These are phyloP conservation scores for Menura novaehollandiae DNA, from an alignment of 2,113 vertebrate species.

Conservation along the genomic window DNA sequence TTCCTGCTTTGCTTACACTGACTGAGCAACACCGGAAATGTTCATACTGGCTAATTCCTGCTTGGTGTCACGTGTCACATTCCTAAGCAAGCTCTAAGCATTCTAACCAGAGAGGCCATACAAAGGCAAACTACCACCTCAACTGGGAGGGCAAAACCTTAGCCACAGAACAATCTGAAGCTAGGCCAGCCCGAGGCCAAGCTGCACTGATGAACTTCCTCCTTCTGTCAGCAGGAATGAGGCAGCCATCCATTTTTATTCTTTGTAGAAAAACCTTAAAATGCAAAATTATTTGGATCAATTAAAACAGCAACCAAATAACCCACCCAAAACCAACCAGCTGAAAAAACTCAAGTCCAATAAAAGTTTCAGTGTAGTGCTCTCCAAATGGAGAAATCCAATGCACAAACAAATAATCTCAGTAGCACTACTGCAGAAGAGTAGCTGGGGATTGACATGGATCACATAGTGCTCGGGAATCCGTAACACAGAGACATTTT, in stretches of 20 bases:
- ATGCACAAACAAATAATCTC: background rate
- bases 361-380: background rate
- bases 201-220: background rate
- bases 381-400: background rate
- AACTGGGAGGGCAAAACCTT: background rate
- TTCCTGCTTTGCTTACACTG: background rate
- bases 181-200: background rate
- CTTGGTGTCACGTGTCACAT: accelerated
- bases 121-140: background rate
- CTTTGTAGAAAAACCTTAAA: background rate
- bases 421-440: background rate
- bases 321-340: background rate
- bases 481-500: background rate
- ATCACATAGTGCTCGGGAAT: accelerated
- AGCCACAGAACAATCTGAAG: background rate
- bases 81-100: background rate
- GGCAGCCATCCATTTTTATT: background rate
- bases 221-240: background rate
- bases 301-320: background rate
- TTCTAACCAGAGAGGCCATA: background rate
- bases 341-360: background rate
- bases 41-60: background rate
- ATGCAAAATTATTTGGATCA: background rate
- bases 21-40: background rate
- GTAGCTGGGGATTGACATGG: background rate